Evolutionary conservation across 2,888 invertebrate genomes (phyloP).

Genomic region (Podabrus alpinus): DNA sequence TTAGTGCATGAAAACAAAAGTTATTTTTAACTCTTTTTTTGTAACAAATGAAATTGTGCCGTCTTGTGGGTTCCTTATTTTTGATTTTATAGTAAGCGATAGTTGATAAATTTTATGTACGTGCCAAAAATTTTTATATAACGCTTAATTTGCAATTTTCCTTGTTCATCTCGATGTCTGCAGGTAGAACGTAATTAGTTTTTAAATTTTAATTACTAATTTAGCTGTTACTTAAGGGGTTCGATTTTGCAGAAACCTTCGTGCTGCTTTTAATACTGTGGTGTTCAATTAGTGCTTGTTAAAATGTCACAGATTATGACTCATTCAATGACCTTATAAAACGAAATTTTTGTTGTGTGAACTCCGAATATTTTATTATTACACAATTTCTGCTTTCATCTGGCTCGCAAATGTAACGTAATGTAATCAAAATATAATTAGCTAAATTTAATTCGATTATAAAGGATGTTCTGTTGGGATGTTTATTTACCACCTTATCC

Average conservation of each 20-base stretch:
- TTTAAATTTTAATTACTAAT: background rate
- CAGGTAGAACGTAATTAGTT: conserved; percentile 6
- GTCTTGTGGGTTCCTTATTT: conserved; percentile 17
- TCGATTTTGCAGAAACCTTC: background rate
- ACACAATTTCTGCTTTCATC: conserved; percentile 19
- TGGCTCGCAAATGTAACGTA: conserved; percentile 1
- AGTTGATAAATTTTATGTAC: conserved; percentile 5
- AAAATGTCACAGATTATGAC: conserved; percentile 29
- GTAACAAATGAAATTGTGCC: background rate
- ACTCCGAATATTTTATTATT: conserved; percentile 20
- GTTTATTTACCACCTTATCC: background rate
- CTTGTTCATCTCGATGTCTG: conserved; percentile 2
- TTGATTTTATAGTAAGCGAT: conserved; percentile 10
- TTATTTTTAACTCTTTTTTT: conserved; percentile 26
- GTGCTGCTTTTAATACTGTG: background rate
- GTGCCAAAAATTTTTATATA: conserved; percentile 25
- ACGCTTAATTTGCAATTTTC: conserved; percentile 9
- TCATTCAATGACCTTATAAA: conserved; percentile 31
- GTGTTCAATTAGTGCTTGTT: conserved; percentile 21
- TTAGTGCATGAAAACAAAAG: conserved; percentile 24
- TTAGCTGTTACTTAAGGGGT: background rate
- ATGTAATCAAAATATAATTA: background rate
- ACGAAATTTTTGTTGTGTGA: conserved; percentile 25
- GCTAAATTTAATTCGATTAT: background rate
- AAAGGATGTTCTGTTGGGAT: conserved; percentile 1